Conservation (phyloP, 2,888 invertebrate species). For the Drosophila parthenogenetica region DNA sequence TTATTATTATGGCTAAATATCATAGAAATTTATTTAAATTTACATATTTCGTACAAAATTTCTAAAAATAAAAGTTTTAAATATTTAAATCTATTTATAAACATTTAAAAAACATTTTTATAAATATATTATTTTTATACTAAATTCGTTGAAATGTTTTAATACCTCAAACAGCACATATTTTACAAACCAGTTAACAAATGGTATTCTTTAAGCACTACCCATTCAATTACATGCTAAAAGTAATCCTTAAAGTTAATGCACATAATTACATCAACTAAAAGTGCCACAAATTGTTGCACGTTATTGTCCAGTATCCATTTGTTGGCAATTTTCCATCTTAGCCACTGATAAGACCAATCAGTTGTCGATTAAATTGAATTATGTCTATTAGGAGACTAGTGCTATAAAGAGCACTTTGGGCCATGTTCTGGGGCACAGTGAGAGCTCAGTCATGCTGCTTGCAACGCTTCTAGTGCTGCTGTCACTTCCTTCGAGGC, state of each 20-base stretch:
- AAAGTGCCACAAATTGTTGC: conserved; percentile 11
- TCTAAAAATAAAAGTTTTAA: too few relatives aligned
- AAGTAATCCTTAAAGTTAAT: conserved; percentile 1
- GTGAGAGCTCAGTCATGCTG: conserved; percentile 30
- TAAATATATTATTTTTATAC: too few relatives aligned
- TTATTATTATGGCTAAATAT: neutral
- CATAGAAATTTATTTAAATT: neutral
- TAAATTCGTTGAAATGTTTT: too few relatives aligned
- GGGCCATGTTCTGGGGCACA: conserved; percentile 13
- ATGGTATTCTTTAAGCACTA: too few relatives aligned
- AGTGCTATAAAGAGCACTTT: conserved; percentile 33
- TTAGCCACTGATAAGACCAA: conserved; percentile 43
- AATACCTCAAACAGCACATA: too few relatives aligned
- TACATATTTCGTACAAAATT: too few relatives aligned
- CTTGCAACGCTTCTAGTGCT: conserved; percentile 24
- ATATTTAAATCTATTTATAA: too few relatives aligned
- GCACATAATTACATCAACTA: conserved; percentile 18
- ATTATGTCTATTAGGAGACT: conserved; percentile 51
- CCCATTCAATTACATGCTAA: neutral
- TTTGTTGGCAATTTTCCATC: conserved; percentile 32
- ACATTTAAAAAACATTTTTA: too few relatives aligned
- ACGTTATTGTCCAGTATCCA: conserved; percentile 20
- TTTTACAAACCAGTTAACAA: too few relatives aligned
- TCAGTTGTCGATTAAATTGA: conserved; percentile 46
- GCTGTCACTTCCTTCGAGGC: conserved; percentile 3